Evolutionary conservation across 2,888 invertebrate species (phyloP).

Genomic region (Lepidonotus clava): DNA sequence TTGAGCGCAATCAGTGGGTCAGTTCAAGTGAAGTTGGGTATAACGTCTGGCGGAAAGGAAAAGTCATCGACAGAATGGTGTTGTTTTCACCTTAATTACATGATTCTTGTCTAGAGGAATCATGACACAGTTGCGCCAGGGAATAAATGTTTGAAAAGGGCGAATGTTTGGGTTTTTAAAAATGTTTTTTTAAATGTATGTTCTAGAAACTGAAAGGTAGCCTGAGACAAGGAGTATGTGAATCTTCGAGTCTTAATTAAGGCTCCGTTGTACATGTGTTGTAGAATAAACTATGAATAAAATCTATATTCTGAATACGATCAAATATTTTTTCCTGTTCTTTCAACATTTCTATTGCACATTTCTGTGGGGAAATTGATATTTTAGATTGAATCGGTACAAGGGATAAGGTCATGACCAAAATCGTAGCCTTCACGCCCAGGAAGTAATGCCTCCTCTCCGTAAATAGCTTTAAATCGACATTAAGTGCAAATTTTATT

Average conservation of each 20-base stretch:
- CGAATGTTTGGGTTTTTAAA: not conserved
- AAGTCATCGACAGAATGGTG: not conserved
- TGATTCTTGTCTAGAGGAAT: not conserved
- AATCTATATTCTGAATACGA: constrained; percentile 8
- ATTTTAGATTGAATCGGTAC: too few relatives aligned
- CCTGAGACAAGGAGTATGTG: not conserved
- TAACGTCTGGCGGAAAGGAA: too few relatives aligned
- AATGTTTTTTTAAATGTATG: constrained; percentile 10
- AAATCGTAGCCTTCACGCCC: too few relatives aligned
- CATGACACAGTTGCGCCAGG: not conserved
- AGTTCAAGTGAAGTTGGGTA: too few relatives aligned
- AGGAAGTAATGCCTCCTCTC: too few relatives aligned
- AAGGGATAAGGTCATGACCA: too few relatives aligned
- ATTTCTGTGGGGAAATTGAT: too few relatives aligned
- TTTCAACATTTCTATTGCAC: not conserved
- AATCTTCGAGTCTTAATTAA: not conserved
- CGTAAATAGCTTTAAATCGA: too few relatives aligned
- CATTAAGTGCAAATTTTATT: too few relatives aligned
- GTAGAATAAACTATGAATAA: constrained; percentile 14
- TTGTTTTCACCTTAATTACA: not conserved
- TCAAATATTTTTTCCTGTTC: not conserved
- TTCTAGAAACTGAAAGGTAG: not conserved
- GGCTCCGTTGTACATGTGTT: constrained; percentile 17
- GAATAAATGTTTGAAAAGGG: not conserved
- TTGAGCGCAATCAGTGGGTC: too few relatives aligned